phyloP scores from a whole-genome alignment of 2,113 vertebrate species.

The Erythrocercus mccallii region DNA sequence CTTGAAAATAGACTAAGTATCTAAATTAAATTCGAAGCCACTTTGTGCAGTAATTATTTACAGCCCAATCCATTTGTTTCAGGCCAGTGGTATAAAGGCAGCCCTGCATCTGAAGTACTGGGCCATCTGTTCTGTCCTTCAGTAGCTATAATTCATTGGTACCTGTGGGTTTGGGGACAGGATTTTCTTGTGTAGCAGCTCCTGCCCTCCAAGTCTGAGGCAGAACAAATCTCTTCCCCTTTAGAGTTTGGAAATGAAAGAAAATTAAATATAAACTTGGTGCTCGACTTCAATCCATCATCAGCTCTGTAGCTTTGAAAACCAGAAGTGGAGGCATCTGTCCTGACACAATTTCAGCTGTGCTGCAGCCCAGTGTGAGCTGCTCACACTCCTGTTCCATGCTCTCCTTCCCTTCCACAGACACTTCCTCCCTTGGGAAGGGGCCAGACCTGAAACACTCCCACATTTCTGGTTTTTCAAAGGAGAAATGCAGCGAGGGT shows the following conservation, averaged over 20 bases:
- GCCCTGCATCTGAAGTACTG: background rate
- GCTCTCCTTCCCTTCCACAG: background rate
- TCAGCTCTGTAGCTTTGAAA: background rate
- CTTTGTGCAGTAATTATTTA: constrained; percentile 53
- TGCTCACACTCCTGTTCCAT: too few relatives aligned
- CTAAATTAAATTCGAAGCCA: constrained; percentile 31
- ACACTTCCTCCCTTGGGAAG: background rate
- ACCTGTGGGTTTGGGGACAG: background rate
- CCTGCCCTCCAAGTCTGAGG: background rate
- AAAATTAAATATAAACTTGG: background rate
- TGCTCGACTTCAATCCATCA: background rate
- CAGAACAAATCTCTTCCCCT: background rate
- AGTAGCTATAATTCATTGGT: background rate
- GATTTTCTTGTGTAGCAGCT: background rate
- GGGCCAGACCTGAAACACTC: background rate
- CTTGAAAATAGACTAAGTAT: constrained; percentile 35
- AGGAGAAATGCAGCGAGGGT: background rate
- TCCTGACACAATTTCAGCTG: too few relatives aligned
- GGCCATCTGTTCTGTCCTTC: constrained; percentile 22
- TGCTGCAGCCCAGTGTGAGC: too few relatives aligned
- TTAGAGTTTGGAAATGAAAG: background rate
- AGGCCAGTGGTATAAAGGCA: background rate
- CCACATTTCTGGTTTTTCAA: background rate
- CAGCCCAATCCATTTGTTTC: constrained; percentile 34
- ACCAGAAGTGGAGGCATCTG: background rate